A percentile compares a stretch with the other conserved stretches of the same genome.
These are phyloP conservation scores for Periophthalmus magnuspinnatus DNA, from an alignment of 2,797 vertebrate genomes.

Conservation along the genomic window DNA sequence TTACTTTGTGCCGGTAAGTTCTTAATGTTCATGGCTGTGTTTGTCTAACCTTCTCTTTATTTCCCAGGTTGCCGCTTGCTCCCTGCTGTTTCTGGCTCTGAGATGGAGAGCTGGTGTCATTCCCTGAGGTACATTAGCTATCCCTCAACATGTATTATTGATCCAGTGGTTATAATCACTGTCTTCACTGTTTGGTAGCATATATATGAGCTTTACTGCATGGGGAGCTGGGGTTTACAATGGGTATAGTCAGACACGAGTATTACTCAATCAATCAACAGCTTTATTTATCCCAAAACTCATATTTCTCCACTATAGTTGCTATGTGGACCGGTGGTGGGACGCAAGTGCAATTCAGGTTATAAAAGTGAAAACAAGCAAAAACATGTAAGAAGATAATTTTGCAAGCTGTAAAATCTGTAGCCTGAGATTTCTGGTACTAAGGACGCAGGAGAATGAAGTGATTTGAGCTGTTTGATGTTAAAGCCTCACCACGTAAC, in stretches of 20 bases:
- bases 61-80: constrained; percentile 58
- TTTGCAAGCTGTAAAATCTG: too few relatives aligned
- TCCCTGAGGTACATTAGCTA: constrained; percentile 80
- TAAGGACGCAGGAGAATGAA: too few relatives aligned
- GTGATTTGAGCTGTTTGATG: too few relatives aligned
- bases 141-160: constrained; percentile 82
- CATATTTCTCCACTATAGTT: too few relatives aligned
- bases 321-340: too few relatives aligned
- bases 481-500: too few relatives aligned
- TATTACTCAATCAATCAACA: background rate
- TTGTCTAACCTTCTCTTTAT: constrained; percentile 63
- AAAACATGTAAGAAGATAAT: too few relatives aligned
- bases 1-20: background rate
- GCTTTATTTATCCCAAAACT: background rate
- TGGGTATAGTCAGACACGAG: constrained; percentile 31
- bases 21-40: constrained; percentile 36
- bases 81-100: constrained; percentile 41
- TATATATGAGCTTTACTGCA: constrained; percentile 61
- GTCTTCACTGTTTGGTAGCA: constrained; percentile 68
- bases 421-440: too few relatives aligned
- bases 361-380: too few relatives aligned
- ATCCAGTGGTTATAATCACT: constrained; percentile 76
- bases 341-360: too few relatives aligned
- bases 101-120: constrained; percentile 49
- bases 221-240: constrained; percentile 48